These are phyloP conservation scores for Pectinophora gossypiella DNA, from an alignment of 1,140 invertebrate genomes.

Conservation along the genomic window DNA sequence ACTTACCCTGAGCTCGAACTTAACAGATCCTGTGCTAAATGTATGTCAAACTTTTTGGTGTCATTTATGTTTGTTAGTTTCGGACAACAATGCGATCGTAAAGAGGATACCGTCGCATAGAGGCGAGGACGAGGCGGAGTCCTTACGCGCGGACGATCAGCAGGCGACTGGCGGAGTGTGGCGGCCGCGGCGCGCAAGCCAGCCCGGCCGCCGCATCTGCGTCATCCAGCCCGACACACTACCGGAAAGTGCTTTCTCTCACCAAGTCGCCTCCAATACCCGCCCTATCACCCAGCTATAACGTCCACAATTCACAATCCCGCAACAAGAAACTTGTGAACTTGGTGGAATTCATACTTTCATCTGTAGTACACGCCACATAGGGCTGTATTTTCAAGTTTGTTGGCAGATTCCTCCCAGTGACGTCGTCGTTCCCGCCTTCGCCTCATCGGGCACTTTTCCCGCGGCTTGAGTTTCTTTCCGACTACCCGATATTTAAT, in stretches of 20 bases:
- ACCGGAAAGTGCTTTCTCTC: conserved; percentile 71
- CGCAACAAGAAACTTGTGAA: not conserved
- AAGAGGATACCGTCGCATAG: conserved; percentile 10
- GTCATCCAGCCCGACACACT: conserved; percentile 53
- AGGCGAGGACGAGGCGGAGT: conserved; percentile 18
- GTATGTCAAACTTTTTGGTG: conserved; percentile 17
- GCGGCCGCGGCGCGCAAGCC: conserved; percentile 26
- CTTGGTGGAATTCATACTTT: conserved; percentile 22
- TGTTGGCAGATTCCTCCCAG: conserved; percentile 14
- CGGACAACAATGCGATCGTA: conserved; percentile 23
- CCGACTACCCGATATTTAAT: conserved; percentile 52
- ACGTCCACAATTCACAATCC: conserved; percentile 27
- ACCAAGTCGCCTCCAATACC: conserved; percentile 28
- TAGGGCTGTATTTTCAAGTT: conserved; percentile 36
- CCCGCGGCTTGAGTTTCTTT: conserved; percentile 60
- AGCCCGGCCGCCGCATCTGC: conserved; percentile 51
- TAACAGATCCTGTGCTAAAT: conserved; percentile 12
- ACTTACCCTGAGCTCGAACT: conserved; percentile 11
- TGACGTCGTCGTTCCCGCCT: conserved; percentile 54
- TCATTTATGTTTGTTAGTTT: conserved; percentile 21
- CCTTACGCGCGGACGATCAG: conserved; percentile 36
- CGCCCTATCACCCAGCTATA: conserved; percentile 38
- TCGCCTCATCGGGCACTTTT: conserved; percentile 60
- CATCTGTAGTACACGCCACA: conserved; percentile 27
- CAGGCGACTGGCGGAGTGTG: conserved; percentile 39